phyloP scores from a whole-genome alignment of 2,888 invertebrate genomes.

The Dolichomitus sp. region DNA sequence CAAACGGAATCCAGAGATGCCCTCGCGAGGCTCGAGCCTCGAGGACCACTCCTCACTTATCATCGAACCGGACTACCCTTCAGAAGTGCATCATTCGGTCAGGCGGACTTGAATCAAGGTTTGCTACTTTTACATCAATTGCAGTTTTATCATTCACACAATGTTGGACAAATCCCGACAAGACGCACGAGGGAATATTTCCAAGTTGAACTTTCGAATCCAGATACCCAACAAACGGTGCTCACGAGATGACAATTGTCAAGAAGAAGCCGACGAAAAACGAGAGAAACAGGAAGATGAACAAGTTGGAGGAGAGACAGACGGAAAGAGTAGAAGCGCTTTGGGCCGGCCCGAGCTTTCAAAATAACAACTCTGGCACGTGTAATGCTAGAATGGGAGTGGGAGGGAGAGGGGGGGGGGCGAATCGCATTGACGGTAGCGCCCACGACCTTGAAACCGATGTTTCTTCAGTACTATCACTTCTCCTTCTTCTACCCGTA shows the following conservation, averaged over 20 bases:
- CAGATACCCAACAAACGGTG: slow-evolving; percentile 9
- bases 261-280: slow-evolving; percentile 27
- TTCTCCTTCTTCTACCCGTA: slow-evolving; percentile 29
- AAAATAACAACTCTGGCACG: slow-evolving; percentile 72
- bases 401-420: slow-evolving; percentile 39
- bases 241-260: slow-evolving; percentile 5
- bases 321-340: slow-evolving; percentile 37
- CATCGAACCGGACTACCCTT: slow-evolving; percentile 87
- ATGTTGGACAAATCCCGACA: not conserved
- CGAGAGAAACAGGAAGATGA: slow-evolving; percentile 34
- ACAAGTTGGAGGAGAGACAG: slow-evolving; percentile 28
- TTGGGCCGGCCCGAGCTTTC: slow-evolving; percentile 64
- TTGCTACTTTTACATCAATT: slow-evolving; percentile 32
- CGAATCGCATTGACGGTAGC: slow-evolving; percentile 54
- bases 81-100: slow-evolving; percentile 95
- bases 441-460: slow-evolving; percentile 69
- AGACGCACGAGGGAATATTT: not conserved
- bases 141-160: not conserved
- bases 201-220: slow-evolving; percentile 23
- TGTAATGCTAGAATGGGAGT: slow-evolving; percentile 57
- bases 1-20: slow-evolving; percentile 81
- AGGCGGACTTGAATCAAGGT: slow-evolving; percentile 90
- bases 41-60: slow-evolving; percentile 78
- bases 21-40: slow-evolving; percentile 79
- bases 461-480: slow-evolving; percentile 63